Conservation (phyloP, 1,140 invertebrate genomes). For the Triops longicaudatus region DNA sequence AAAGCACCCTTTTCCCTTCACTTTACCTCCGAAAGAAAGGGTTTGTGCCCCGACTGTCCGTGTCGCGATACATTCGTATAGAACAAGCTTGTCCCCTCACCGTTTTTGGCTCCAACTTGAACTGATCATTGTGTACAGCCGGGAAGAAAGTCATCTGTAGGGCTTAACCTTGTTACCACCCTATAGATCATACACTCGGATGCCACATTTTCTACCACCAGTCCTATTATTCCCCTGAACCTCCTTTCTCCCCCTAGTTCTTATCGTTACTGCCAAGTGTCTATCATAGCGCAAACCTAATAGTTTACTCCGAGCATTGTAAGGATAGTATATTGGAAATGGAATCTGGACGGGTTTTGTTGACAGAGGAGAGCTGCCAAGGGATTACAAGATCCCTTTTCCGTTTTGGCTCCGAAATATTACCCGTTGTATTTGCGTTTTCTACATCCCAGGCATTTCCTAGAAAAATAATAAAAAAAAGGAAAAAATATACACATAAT, state of each 20-base stretch:
- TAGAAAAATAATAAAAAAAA: too few relatives aligned
- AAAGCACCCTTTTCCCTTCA: not conserved
- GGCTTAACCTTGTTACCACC: not conserved
- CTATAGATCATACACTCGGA: not conserved
- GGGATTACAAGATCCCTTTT: not conserved
- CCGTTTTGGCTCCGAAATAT: too few relatives aligned
- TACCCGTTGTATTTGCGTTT: too few relatives aligned
- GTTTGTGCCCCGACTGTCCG: not conserved
- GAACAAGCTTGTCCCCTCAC: not conserved
- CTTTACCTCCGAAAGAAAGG: not conserved
- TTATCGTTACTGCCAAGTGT: not conserved
- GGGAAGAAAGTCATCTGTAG: not conserved
- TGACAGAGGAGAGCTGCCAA: not conserved
- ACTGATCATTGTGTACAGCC: not conserved
- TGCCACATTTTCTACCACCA: not conserved
- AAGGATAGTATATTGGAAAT: not conserved
- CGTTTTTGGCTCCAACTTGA: not conserved
- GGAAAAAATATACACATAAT: too few relatives aligned
- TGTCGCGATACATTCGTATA: not conserved
- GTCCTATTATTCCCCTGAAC: not conserved
- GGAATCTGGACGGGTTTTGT: not conserved
- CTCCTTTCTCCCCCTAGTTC: not conserved
- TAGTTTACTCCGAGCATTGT: not conserved
- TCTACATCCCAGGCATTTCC: too few relatives aligned
- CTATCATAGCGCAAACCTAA: slow-evolving; percentile 11